phyloP scores from a whole-genome alignment of 2,113 vertebrate genomes.

The Sporophila hypoxantha region DNA sequence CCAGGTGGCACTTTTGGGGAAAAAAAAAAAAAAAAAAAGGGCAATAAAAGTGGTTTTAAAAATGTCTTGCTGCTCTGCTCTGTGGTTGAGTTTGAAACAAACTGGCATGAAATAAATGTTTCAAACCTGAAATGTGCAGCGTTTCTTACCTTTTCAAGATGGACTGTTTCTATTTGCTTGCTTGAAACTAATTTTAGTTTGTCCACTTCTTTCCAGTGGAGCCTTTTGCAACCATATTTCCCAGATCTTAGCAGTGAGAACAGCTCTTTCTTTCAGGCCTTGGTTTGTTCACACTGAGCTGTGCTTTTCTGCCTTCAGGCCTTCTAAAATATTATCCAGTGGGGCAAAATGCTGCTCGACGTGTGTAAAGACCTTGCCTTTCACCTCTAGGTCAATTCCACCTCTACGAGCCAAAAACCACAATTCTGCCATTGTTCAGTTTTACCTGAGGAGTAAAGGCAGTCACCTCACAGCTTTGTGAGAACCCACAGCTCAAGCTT shows the following conservation, averaged over 20 bases:
- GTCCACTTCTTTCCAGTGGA: background rate
- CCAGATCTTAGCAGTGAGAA: background rate
- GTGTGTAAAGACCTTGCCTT: background rate
- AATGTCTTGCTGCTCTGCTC: background rate
- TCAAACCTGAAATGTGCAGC: background rate
- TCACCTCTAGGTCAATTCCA: constrained; percentile 16
- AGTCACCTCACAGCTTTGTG: constrained; percentile 30
- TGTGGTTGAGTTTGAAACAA: background rate
- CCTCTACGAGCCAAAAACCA: background rate
- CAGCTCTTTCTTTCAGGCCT: background rate
- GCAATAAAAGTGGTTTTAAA: background rate
- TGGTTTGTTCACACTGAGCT: background rate
- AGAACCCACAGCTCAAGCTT: constrained; percentile 7
- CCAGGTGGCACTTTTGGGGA: accelerated
- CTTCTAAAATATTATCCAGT: background rate
- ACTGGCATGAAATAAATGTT: background rate
- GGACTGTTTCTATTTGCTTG: background rate
- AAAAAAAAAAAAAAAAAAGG: background rate
- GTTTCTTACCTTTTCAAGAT: background rate
- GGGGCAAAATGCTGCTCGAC: constrained; percentile 5
- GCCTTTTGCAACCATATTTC: background rate
- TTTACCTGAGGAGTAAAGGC: constrained; percentile 30
- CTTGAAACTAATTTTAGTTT: background rate
- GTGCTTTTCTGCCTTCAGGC: background rate
- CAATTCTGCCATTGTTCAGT: constrained; percentile 6